Percentiles rank a stretch among this genome's conserved stretches.
These are phyloP conservation scores for Columba janthina DNA, from an alignment of 2,113 vertebrate species.

Conservation along the genomic window DNA sequence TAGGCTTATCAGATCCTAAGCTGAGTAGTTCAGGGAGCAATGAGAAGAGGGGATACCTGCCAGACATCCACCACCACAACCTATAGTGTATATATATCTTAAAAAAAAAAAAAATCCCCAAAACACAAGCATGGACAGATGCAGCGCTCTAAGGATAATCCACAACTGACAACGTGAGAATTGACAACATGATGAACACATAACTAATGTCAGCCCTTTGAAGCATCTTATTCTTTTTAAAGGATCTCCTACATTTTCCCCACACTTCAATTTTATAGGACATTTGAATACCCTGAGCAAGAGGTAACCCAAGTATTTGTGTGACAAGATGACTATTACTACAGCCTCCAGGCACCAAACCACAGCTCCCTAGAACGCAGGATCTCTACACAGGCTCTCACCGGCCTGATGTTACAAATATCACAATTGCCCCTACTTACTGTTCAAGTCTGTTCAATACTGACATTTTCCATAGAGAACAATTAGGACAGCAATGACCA, in stretches of 20 bases:
- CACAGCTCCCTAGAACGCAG: not conserved
- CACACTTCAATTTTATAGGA: not conserved
- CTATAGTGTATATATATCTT: not conserved
- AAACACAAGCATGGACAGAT: not conserved
- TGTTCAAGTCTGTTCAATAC: not conserved
- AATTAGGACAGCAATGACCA: not conserved
- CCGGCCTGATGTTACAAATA: accelerated
- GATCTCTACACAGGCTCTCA: not conserved
- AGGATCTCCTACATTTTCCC: not conserved
- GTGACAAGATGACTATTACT: not conserved
- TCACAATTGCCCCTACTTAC: not conserved
- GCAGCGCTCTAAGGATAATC: not conserved
- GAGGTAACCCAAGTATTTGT: not conserved
- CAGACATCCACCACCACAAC: not conserved
- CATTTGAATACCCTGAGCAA: not conserved
- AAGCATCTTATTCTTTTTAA: not conserved
- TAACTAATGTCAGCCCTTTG: not conserved
- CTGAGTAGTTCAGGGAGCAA: not conserved
- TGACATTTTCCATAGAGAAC: not conserved
- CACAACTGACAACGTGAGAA: not conserved
- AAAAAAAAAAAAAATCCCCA: not conserved
- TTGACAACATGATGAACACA: not conserved
- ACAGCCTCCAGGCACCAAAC: not conserved
- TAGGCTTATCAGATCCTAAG: not conserved
- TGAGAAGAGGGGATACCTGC: not conserved